Conservation (phyloP, 64 coral and sea anemone genomes). For the Pachyseris speciosa region DNA sequence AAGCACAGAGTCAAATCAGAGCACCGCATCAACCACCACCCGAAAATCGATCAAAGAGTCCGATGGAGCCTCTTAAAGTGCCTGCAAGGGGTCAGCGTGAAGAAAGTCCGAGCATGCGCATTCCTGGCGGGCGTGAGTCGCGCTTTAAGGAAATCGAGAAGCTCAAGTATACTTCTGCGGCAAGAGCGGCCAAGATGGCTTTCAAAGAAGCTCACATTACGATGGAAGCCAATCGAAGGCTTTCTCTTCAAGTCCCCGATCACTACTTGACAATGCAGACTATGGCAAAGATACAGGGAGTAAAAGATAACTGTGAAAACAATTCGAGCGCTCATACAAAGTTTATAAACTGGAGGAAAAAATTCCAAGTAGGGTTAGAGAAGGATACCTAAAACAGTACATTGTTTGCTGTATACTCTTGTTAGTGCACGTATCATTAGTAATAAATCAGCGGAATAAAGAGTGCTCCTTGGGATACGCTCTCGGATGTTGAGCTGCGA, state of each 20-base stretch:
- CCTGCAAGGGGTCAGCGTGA: not conserved
- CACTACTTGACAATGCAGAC: not conserved
- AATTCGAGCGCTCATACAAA: not conserved
- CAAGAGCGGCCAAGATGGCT: slow-evolving; percentile 66
- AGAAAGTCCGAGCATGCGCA: not conserved
- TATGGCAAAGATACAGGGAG: not conserved
- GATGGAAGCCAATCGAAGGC: slow-evolving; percentile 17
- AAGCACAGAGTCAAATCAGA: not conserved
- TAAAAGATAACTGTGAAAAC: too few species aligned
- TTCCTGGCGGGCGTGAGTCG: not conserved
- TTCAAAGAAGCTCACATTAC: slow-evolving; percentile 53
- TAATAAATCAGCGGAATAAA: too few species aligned
- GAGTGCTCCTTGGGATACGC: too few species aligned
- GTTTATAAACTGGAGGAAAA: slow-evolving; percentile 16
- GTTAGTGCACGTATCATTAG: too few species aligned
- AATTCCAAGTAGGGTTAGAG: slow-evolving; percentile 17
- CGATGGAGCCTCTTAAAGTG: not conserved
- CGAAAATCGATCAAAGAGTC: not conserved
- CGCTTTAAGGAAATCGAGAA: slow-evolving; percentile 41
- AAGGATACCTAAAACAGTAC: not conserved
- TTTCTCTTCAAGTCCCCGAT: not conserved
- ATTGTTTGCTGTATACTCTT: not conserved
- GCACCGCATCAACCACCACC: not conserved
- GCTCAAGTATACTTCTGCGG: slow-evolving; percentile 66
- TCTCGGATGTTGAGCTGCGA: too few species aligned